Base-by-base conservation (phyloP, 2,888 invertebrate species). In the Autographa gamma region DNA sequence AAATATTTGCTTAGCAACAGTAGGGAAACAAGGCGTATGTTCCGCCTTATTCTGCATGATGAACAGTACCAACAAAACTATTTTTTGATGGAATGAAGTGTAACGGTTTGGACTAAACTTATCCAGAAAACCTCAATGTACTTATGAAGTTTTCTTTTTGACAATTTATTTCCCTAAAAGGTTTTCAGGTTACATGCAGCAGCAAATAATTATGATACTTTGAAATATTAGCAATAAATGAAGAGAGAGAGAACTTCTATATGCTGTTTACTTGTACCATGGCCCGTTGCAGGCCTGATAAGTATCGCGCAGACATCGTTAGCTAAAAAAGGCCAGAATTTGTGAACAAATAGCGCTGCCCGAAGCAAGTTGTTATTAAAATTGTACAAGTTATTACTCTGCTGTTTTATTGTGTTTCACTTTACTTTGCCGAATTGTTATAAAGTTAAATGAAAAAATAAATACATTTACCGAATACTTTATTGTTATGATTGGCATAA, bases 291-390 rank as follows among this genome's bases (percentile, higher is more conserved):
- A 41, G 25, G 19, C 34, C 66, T 60, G 81, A 80, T 78, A 77
- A 69, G 34, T 65, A 78, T 78, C 81, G 48, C 65, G 52, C 64
- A 72, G 67, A 72, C 67, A 70, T 69, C 48, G 77, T 67, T 58
- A 41, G 13, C 38, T 72, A 60, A 66, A 63, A 77, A 69, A 31
- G 54, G 48, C 60, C 13, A 54, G 66, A 59, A 71, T 68, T 79
- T 63, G 66, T 48, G 25, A 65, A 71, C 43, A 65, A 80, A 78
- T 67, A 59, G 38, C 60, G 56, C 52, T 59, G 38, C 43, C 58
- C 38, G 52, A 31, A 60, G 32, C 48, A 16, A 38, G 1, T 58
- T 60, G 31, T 63, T 52, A 63, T 32, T 43, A 16, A 63, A 68
- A 60, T 64, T 62, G 25, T 32, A 41, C 8, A 34, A 71, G 14